Conservation (phyloP, 2,113 vertebrate species). For the Calcarius ornatus region DNA sequence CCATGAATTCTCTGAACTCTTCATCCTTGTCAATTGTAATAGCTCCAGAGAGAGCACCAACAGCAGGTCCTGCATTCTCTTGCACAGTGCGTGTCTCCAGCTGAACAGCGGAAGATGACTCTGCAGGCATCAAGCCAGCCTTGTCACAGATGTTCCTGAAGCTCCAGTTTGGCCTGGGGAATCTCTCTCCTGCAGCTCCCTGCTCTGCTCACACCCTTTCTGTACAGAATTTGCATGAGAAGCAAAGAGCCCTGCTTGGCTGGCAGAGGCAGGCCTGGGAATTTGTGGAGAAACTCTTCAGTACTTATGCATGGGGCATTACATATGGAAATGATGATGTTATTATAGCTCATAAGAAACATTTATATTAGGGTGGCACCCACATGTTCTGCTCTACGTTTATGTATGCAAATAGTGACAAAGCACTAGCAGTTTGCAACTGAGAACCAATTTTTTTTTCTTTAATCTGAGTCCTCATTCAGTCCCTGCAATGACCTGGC, state of each 20-base stretch:
- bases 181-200: background rate
- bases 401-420: constrained; percentile 42
- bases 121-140: background rate
- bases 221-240: background rate
- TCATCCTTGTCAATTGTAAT: background rate
- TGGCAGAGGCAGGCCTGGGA: constrained; percentile 40
- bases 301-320: constrained; percentile 18
- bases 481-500: background rate
- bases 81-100: accelerated
- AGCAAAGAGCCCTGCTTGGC: background rate
- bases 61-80: background rate
- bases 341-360: constrained; percentile 19
- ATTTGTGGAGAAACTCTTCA: background rate
- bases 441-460: background rate
- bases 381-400: constrained; percentile 8
- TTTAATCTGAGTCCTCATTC: background rate
- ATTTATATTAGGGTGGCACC: constrained; percentile 37
- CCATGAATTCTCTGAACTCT: background rate
- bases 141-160: background rate
- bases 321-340: constrained; percentile 42
- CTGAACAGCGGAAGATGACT: background rate
- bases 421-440: background rate
- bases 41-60: background rate
- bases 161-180: background rate
- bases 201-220: background rate